Percentiles rank a stretch among this genome's conserved stretches.
These are phyloP conservation scores for Pinna nobilis DNA, from an alignment of 1,140 invertebrate genomes.

Conservation along the genomic window DNA sequence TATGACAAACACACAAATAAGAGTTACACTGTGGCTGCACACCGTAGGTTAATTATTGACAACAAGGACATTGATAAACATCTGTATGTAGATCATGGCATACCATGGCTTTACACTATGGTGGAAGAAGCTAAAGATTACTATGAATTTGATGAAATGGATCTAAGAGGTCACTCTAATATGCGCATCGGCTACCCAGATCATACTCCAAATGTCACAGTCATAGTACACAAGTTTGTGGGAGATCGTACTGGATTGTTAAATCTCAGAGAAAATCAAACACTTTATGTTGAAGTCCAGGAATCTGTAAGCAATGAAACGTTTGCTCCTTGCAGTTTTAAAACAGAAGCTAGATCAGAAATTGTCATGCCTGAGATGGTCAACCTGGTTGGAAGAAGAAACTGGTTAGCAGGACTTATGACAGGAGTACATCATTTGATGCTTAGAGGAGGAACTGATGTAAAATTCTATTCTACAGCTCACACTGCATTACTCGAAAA, in stretches of 20 bases:
- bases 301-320: slow-evolving; percentile 61
- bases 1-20: slow-evolving; percentile 51
- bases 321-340: slow-evolving; percentile 62
- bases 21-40: slow-evolving; percentile 38
- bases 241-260: slow-evolving; percentile 62
- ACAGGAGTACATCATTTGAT: slow-evolving; percentile 57
- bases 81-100: slow-evolving; percentile 53
- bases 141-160: slow-evolving; percentile 63
- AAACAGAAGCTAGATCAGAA: slow-evolving; percentile 58
- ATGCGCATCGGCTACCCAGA: slow-evolving; percentile 59
- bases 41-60: slow-evolving; percentile 54
- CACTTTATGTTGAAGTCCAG: slow-evolving; percentile 59
- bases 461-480: slow-evolving; percentile 58
- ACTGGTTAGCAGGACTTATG: slow-evolving; percentile 56
- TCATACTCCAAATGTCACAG: slow-evolving; percentile 39
- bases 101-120: slow-evolving; percentile 63
- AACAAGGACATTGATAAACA: slow-evolving; percentile 58
- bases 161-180: slow-evolving; percentile 59
- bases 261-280: slow-evolving; percentile 56
- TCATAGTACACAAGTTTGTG: slow-evolving; percentile 55
- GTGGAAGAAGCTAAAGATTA: slow-evolving; percentile 48
- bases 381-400: slow-evolving; percentile 58
- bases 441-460: slow-evolving; percentile 51
- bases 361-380: slow-evolving; percentile 57
- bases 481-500: slow-evolving; percentile 62